Base-by-base conservation (phyloP, 2,888 invertebrate species). In the Idaea aversata region DNA sequence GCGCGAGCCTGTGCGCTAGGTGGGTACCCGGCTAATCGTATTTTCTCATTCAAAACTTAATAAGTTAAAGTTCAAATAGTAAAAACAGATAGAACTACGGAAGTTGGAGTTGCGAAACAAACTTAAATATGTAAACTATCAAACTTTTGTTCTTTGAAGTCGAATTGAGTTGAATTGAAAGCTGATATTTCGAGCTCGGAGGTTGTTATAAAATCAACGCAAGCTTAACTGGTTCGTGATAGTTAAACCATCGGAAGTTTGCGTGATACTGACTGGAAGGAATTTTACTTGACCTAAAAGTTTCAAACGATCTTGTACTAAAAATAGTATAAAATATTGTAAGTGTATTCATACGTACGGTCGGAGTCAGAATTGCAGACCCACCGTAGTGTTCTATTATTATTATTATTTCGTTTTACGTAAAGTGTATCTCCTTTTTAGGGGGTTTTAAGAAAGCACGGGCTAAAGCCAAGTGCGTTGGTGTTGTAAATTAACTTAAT, bases 151-250 rank as follows among this genome's bases (percentile, higher is more conserved):
- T 77, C 75, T 82, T 73, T 70, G 75, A 81, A 79, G 81, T 79
- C 78, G 78, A 81, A 73, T 75, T 70, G 72, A 71, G 75, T 77
- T 79, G 76, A 82, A 79, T 80, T 79, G 75, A 79, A 79, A 75
- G 72, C 75, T 65, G 38, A 63, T 67, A 66, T 67, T 79, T 77
- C 71, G 74, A 73, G 72, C 77, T 71, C 75, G 72, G 72, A 72
- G 75, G 78, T 78, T 74, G 79, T 84, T 86, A 85, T 81, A 86
- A 85, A 88, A 88, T 86, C 87, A 85, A 85, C 84, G 86, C 80
- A 75, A 77, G 78, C 79, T 82, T 80, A 86, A 85, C 83, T 76
- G 83, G 82, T 86, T 85, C 81, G 83, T 76, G 79, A 82, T 81
- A 82, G 85, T 85, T 85, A 83, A 83, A 83, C 59, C 59, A 16